These are phyloP conservation scores for Cosmia trapezina DNA, from an alignment of 2,888 invertebrate genomes.

Conservation along the genomic window DNA sequence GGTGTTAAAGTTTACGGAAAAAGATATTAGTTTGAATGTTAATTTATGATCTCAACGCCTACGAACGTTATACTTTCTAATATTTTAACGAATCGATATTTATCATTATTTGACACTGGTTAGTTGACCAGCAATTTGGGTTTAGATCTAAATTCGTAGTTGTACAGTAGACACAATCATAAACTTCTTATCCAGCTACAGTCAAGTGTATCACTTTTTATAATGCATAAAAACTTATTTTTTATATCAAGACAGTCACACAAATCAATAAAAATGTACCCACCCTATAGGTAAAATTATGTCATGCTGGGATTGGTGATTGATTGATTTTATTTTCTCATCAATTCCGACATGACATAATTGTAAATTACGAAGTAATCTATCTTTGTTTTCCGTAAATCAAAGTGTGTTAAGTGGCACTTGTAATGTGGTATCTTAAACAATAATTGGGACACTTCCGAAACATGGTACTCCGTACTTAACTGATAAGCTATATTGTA, in stretches of 20 bases:
- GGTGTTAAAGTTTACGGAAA: slow-evolving; percentile 51
- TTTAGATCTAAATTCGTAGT: not conserved
- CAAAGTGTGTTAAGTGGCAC: slow-evolving; percentile 19
- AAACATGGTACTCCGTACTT: too few species aligned
- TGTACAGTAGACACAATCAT: not conserved
- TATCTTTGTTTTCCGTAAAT: slow-evolving; percentile 35
- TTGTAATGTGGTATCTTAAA: slow-evolving; percentile 11
- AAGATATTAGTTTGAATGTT: slow-evolving; percentile 42
- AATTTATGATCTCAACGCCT: slow-evolving; percentile 45
- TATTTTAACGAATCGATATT: slow-evolving; percentile 24
- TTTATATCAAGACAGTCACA: not conserved
- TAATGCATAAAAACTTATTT: not conserved
- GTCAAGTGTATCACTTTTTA: not conserved
- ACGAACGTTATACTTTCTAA: slow-evolving; percentile 53
- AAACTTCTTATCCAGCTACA: not conserved
- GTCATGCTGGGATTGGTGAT: too few species aligned
- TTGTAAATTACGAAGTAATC: slow-evolving; percentile 27
- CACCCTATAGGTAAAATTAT: too few species aligned
- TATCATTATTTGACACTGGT: slow-evolving; percentile 12
- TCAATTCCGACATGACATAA: slow-evolving; percentile 6
- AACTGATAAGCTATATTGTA: slow-evolving; percentile 5
- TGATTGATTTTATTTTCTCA: too few species aligned
- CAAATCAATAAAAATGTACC: slow-evolving; percentile 2
- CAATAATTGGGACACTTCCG: slow-evolving; percentile 19
- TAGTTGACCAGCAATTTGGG: not conserved